phyloP scores from a whole-genome alignment of 2,888 invertebrate genomes.

The Panzeria rudis region DNA sequence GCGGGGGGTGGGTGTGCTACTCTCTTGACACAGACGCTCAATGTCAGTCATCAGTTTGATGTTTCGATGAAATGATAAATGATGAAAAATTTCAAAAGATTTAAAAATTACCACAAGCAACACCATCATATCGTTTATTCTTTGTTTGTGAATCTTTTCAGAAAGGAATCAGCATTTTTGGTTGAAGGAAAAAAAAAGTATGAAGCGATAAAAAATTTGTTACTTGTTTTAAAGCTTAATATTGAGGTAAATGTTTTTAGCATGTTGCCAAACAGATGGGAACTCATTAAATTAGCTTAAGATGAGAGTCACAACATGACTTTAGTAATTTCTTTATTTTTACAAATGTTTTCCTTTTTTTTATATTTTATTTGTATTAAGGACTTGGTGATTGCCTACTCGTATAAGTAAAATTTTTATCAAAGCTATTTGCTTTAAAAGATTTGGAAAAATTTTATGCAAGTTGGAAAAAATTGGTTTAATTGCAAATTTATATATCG shows the following conservation, averaged over 20 bases:
- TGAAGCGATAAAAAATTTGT: constrained; percentile 59
- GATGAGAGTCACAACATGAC: constrained; percentile 70
- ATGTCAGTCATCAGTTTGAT: constrained; percentile 81
- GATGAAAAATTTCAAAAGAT: constrained; percentile 83
- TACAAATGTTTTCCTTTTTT: constrained; percentile 45
- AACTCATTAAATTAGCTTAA: constrained; percentile 73
- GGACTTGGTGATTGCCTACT: background rate
- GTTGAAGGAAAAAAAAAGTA: background rate
- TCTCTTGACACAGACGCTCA: constrained; percentile 76
- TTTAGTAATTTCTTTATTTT: constrained; percentile 40
- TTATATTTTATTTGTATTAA: background rate
- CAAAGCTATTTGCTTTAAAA: background rate
- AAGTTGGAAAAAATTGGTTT: no score
- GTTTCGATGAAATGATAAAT: constrained; percentile 81
- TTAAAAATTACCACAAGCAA: constrained; percentile 80
- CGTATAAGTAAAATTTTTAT: background rate
- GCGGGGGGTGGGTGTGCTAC: constrained; percentile 38
- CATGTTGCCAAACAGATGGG: constrained; percentile 71
- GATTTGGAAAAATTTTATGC: background rate
- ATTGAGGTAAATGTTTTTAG: constrained; percentile 68
- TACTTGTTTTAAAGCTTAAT: constrained; percentile 69
- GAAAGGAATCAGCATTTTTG: constrained; percentile 19
- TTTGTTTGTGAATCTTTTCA: constrained; percentile 11
- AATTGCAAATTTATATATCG: no score
- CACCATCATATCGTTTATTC: constrained; percentile 32